Percentiles rank a stretch among this genome's conserved stretches.
These are phyloP conservation scores for Motacilla alba DNA, from an alignment of 2,113 vertebrate genomes.

Conservation along the genomic window DNA sequence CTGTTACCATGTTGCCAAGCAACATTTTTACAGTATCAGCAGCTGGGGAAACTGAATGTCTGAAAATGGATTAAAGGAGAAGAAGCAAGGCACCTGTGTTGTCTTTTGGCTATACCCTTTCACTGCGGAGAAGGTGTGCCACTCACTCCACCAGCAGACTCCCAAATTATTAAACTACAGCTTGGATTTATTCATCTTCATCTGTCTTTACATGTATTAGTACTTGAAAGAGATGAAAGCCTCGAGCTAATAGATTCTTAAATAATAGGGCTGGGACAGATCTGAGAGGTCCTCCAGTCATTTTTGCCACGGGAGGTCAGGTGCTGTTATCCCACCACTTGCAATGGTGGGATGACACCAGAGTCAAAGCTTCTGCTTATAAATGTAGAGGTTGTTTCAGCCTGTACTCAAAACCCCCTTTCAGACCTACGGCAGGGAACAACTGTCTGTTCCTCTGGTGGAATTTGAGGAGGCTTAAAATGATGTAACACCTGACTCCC, in stretches of 20 bases:
- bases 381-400: background rate
- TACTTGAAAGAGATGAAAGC: background rate
- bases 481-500: background rate
- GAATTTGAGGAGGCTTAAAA: background rate
- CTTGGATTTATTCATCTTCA: background rate
- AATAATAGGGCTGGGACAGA: background rate
- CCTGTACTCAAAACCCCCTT: background rate
- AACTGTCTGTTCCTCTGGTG: background rate
- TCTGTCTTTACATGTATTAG: background rate
- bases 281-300: background rate
- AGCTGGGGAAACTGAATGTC: conserved; percentile 70
- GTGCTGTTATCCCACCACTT: background rate
- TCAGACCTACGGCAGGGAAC: background rate
- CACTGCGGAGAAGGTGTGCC: background rate
- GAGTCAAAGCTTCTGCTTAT: background rate
- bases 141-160: background rate
- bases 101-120: background rate
- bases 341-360: background rate
- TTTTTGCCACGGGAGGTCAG: background rate
- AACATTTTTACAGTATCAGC: conserved; percentile 80
- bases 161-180: background rate
- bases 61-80: conserved; percentile 53
- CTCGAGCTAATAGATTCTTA: background rate
- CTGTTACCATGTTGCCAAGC: conserved; percentile 79
- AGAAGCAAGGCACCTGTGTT: background rate